Percentiles rank a stretch among this genome's conserved stretches.
Conservation (phyloP, 1,140 invertebrate species). For the Drosophila tani region DNA sequence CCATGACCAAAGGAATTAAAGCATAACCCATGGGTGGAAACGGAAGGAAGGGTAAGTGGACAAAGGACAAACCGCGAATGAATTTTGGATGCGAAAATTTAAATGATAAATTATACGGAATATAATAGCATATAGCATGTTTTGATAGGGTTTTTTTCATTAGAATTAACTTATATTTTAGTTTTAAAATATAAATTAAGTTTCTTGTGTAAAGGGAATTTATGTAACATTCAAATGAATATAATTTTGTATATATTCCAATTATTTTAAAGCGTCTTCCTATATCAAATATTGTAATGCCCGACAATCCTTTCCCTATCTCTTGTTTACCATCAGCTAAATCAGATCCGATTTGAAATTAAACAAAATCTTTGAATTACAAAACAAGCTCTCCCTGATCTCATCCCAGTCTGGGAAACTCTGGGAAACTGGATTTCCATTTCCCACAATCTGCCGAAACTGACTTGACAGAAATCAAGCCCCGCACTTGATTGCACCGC, state of each 20-base stretch:
- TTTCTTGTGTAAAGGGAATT: no score
- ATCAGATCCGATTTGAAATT: constrained; percentile 56
- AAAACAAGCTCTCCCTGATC: constrained; percentile 33
- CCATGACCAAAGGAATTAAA: constrained; percentile 66
- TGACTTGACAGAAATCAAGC: constrained; percentile 77
- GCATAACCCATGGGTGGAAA: constrained; percentile 36
- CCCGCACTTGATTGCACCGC: constrained; percentile 61
- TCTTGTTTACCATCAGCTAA: constrained; percentile 48
- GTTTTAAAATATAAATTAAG: no score
- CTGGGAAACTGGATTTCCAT: constrained; percentile 40
- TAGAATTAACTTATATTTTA: no score
- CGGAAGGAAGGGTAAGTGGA: constrained; percentile 49
- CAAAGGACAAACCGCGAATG: constrained; percentile 51
- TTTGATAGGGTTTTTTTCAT: background rate
- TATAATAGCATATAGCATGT: background rate
- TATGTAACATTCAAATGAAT: background rate
- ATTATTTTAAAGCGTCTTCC: background rate
- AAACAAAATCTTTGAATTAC: constrained; percentile 51
- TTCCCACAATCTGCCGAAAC: constrained; percentile 42
- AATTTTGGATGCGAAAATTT: constrained; percentile 28
- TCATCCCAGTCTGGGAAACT: constrained; percentile 28
- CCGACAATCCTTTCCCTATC: background rate
- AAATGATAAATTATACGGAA: constrained; percentile 16
- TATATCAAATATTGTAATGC: background rate
- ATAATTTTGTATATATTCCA: background rate